Percentiles rank a stretch among this genome's conserved stretches.
Conservation (phyloP, 2,888 invertebrate genomes). For the Synanthedon myopaeformis region DNA sequence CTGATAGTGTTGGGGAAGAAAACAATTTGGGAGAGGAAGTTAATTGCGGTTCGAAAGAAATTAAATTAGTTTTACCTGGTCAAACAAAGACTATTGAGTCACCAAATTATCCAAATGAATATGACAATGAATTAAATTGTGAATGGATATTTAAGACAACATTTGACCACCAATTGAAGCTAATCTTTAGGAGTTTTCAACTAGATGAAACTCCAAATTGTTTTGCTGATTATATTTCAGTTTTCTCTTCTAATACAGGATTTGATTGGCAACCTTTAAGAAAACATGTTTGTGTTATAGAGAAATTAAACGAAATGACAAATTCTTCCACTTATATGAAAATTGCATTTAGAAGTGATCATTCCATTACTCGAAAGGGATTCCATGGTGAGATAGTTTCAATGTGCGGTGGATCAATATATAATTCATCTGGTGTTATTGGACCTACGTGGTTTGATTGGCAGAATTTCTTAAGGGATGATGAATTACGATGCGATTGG, state of each 20-base stretch:
- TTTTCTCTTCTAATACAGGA: constrained; percentile 68
- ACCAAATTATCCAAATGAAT: constrained; percentile 82
- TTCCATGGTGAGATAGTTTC: constrained; percentile 71
- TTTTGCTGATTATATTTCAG: constrained; percentile 70
- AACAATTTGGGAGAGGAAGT: constrained; percentile 10
- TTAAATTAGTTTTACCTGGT: constrained; percentile 24
- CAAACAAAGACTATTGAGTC: constrained; percentile 62
- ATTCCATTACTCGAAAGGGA: constrained; percentile 72
- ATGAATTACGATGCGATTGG: constrained; percentile 76
- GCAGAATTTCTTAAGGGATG: constrained; percentile 3
- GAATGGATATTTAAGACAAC: constrained; percentile 78
- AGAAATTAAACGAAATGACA: constrained; percentile 27
- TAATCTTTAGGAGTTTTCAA: constrained; percentile 69
- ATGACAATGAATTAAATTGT: constrained; percentile 74
- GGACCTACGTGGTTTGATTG: constrained; percentile 24
- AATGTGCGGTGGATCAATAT: constrained; percentile 79
- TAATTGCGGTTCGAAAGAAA: constrained; percentile 48
- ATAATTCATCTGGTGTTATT: constrained; percentile 69
- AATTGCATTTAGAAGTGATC: constrained; percentile 76
- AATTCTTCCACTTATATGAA: constrained; percentile 71
- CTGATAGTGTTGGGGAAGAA: constrained; percentile 7
- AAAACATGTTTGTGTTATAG: constrained; percentile 65
- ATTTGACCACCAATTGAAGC: constrained; percentile 70
- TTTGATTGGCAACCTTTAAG: constrained; percentile 65
- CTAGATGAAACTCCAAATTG: constrained; percentile 73